These are phyloP conservation scores for Sminthurinus signatus DNA, from an alignment of 1,140 invertebrate species.

Conservation along the genomic window DNA sequence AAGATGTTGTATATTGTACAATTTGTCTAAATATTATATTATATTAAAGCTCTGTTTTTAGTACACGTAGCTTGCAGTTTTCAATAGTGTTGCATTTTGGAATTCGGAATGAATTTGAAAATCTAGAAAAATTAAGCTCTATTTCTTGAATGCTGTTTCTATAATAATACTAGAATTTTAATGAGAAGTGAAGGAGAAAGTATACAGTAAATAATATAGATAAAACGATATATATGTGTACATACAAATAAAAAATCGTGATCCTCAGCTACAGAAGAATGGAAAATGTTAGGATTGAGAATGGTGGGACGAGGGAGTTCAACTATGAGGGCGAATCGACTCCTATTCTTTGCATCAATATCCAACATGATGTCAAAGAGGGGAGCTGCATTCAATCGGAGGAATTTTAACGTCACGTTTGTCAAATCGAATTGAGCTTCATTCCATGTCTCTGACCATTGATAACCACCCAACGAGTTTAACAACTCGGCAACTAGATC, in stretches of 20 bases:
- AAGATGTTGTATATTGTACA: too few relatives aligned
- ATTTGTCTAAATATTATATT: too few relatives aligned
- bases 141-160: too few relatives aligned
- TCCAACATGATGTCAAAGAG: conserved; percentile 34
- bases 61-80: too few relatives aligned
- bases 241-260: conserved; percentile 32
- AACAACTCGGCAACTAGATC: conserved; percentile 19
- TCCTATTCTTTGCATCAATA: conserved; percentile 29
- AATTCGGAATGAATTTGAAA: too few relatives aligned
- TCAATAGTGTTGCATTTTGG: too few relatives aligned
- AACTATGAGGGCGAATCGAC: conserved; percentile 30
- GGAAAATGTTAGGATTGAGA: conserved; percentile 34
- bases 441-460: conserved; percentile 25
- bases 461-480: conserved; percentile 30
- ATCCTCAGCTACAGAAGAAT: conserved; percentile 7
- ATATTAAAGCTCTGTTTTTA: too few relatives aligned
- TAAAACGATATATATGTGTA: too few relatives aligned
- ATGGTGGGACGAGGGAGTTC: conserved; percentile 34
- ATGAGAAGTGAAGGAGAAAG: too few relatives aligned
- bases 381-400: conserved; percentile 27
- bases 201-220: too few relatives aligned
- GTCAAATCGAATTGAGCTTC: conserved; percentile 35
- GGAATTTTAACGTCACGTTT: conserved; percentile 18
- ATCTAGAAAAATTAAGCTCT: too few relatives aligned
- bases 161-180: too few relatives aligned